Evolutionary conservation across 2,797 vertebrate genomes (phyloP).

Genomic region (Psittacula derbiana): DNA sequence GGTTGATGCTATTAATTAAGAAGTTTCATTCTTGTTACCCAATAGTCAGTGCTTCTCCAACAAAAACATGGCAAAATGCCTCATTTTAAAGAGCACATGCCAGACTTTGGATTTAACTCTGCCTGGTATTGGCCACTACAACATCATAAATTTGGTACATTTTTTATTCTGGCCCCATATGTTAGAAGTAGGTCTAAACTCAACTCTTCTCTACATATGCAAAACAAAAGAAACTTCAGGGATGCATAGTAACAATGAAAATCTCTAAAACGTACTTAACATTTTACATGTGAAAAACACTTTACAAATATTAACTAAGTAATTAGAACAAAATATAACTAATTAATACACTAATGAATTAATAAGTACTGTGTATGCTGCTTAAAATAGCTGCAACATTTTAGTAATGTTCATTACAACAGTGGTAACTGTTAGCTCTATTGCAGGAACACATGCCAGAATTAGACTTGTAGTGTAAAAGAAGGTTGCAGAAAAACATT

Average conservation of each 20-base stretch:
- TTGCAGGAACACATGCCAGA: not conserved
- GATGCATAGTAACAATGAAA: not conserved
- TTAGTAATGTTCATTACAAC: not conserved
- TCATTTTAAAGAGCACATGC: not conserved
- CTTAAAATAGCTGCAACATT: conserved; percentile 11
- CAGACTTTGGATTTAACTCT: not conserved
- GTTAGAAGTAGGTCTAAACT: not conserved
- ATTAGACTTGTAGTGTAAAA: not conserved
- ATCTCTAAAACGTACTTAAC: not conserved
- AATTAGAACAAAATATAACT: conserved; percentile 21
- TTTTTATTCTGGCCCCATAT: not conserved
- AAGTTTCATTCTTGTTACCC: conserved; percentile 10
- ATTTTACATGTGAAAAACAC: not conserved
- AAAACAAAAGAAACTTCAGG: not conserved
- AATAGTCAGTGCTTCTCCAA: conserved; percentile 30
- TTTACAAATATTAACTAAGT: conserved; percentile 9
- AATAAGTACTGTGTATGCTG: not conserved
- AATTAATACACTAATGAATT: conserved; percentile 28
- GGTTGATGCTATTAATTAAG: conserved; percentile 49
- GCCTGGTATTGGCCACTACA: not conserved
- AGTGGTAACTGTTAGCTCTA: not conserved
- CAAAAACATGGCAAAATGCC: conserved; percentile 48
- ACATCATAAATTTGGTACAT: not conserved
- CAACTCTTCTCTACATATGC: not conserved
- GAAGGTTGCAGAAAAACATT: not conserved